Conservation (phyloP, 2,888 invertebrate species). For the Hyles lineata region DNA sequence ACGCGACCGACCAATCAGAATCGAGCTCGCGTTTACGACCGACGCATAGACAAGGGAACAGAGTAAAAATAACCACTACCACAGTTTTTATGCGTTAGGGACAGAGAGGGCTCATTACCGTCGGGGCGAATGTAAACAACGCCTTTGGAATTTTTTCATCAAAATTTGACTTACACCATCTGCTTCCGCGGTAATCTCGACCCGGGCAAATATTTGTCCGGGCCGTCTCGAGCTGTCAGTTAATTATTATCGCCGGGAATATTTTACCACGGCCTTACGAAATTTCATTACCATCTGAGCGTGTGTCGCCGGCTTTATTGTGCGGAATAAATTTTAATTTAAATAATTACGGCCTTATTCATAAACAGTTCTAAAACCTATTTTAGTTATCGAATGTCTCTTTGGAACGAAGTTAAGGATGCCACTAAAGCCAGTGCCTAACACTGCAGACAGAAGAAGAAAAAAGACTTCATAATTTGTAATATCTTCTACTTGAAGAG, state of each 20-base stretch:
- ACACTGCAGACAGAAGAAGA: no score
- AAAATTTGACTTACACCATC: slow-evolving; percentile 76
- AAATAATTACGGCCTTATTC: background rate
- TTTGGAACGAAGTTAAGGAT: no score
- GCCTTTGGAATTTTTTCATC: slow-evolving; percentile 70
- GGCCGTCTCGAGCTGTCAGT: slow-evolving; percentile 44
- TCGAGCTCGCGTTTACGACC: slow-evolving; percentile 25
- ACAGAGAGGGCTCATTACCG: slow-evolving; percentile 60
- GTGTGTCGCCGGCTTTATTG: slow-evolving; percentile 2
- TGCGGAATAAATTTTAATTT: background rate
- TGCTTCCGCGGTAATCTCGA: slow-evolving; percentile 67
- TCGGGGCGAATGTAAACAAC: slow-evolving; percentile 63
- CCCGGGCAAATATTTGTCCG: slow-evolving; percentile 70
- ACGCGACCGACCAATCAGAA: slow-evolving; percentile 22
- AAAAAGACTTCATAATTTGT: no score
- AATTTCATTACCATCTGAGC: slow-evolving; percentile 45
- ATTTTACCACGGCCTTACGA: slow-evolving; percentile 35
- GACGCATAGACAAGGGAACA: slow-evolving; percentile 45
- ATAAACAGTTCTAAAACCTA: background rate
- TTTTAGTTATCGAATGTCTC: no score
- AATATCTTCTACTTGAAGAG: no score
- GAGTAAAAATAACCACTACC: slow-evolving; percentile 53
- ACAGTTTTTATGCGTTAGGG: slow-evolving; percentile 53
- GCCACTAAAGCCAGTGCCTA: no score
- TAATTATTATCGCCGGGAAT: slow-evolving; percentile 54